phyloP scores from a whole-genome alignment of 2,888 invertebrate genomes.

The Pediacus dermestoides region DNA sequence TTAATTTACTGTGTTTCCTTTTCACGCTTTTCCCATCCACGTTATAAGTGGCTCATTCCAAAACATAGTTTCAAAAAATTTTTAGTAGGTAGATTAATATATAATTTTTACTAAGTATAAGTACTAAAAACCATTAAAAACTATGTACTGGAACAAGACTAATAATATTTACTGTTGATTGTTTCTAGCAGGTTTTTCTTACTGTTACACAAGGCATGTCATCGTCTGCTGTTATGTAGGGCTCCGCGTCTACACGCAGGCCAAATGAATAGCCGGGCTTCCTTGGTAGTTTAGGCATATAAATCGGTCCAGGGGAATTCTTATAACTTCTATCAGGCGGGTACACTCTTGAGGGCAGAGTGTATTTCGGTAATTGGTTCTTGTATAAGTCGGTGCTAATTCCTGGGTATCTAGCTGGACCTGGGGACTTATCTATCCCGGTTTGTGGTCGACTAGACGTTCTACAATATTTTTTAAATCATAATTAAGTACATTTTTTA shows the following conservation, averaged over 20 bases:
- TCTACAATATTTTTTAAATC: no score
- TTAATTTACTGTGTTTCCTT: no score
- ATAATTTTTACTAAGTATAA: no score
- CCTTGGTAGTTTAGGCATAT: constrained; percentile 32
- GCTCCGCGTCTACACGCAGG: constrained; percentile 56
- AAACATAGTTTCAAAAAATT: no score
- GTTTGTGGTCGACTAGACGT: constrained; percentile 5
- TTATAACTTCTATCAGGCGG: constrained; percentile 21
- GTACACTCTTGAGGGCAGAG: constrained; percentile 35
- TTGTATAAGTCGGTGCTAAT: constrained; percentile 38
- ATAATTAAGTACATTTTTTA: no score
- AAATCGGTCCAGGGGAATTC: constrained; percentile 40
- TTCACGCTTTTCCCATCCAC: no score
- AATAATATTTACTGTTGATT: no score
- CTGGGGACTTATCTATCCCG: constrained; percentile 39
- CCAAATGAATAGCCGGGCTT: constrained; percentile 59
- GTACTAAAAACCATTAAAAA: no score
- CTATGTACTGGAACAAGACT: no score
- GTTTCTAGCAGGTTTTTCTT: constrained; percentile 2
- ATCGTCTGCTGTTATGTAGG: constrained; percentile 60
- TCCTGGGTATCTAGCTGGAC: constrained; percentile 49
- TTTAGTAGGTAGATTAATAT: no score
- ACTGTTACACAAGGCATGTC: constrained; percentile 22
- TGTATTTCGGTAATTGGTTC: constrained; percentile 38
- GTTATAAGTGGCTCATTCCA: no score